Percentiles rank a stretch among this genome's conserved stretches.
These are phyloP conservation scores for Parus major DNA, from an alignment of 2,113 vertebrate species.

Conservation along the genomic window DNA sequence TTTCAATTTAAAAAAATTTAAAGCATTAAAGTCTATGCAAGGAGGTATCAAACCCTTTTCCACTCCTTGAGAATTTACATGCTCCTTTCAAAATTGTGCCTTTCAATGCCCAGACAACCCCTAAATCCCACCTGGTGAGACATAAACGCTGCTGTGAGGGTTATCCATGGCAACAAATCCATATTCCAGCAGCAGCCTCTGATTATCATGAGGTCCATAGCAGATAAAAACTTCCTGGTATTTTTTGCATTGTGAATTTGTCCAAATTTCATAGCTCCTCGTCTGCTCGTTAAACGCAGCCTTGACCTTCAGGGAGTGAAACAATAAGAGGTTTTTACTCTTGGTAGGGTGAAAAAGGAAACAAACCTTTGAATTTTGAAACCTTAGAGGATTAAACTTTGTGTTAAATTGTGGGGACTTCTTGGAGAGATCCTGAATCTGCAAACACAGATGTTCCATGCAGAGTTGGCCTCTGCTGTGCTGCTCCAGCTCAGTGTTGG, in stretches of 20 bases:
- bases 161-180: slow-evolving; percentile 85
- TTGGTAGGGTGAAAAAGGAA: neutral
- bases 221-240: slow-evolving; percentile 87
- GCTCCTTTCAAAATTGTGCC: neutral
- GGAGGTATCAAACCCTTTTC: neutral
- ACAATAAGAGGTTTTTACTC: neutral
- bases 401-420: neutral
- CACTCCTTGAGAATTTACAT: neutral
- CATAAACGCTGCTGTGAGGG: slow-evolving; percentile 87
- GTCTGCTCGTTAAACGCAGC: slow-evolving; percentile 83
- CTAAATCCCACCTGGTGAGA: slow-evolving; percentile 79
- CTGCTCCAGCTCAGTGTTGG: neutral
- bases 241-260: slow-evolving; percentile 62
- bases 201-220: slow-evolving; percentile 92
- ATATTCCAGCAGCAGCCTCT: slow-evolving; percentile 90
- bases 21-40: neutral
- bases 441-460: neutral
- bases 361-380: neutral
- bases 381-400: neutral
- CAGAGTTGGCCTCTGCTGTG: neutral
- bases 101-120: neutral
- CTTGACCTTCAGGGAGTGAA: slow-evolving; percentile 76
- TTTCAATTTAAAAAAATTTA: neutral
- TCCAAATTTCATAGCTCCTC: slow-evolving; percentile 84
- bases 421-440: neutral